Evolutionary conservation across 2,113 vertebrate species (phyloP), one percentile per base, ranked within the genome.

Genomic region (Phycodurus eques): DNA sequence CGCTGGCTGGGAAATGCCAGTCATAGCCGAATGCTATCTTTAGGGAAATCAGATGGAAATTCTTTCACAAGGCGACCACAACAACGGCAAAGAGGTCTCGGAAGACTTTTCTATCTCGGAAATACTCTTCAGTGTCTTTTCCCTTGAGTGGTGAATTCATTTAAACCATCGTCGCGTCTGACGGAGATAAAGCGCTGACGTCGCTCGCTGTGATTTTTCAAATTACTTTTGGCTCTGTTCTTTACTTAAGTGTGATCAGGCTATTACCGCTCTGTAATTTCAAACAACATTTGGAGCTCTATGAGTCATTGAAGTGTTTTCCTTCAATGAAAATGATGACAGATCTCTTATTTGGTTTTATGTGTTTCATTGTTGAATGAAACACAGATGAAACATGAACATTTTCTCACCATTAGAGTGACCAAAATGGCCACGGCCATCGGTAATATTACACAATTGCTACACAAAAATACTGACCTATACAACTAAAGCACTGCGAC

Each of bases 11-110:
- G 80, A 86, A 82, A 87, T 84, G 83, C 78, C 75, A 81, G 78
- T 87, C 78, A 84, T 80, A 78, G 77, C 83, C 44, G 51, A 42
- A 68, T 68, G 35, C 70, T 67, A 74, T 85, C 87, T 87, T 43
- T 73, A 71, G 88, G 90, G 88, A 91, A 90, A 90, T 91, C 90
- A 88, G 78, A 83, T 68, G 78, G 80, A 85, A 82, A 73, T 81
- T 82, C 82, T 81, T 82, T 80, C 71, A 77, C 75, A 75, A 75
- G 70, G 86, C 77, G 54, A 83, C 77, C 72, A 68, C 80, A 81
- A 87, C 87, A 83, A 81, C 76, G 67, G 64, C 70, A 72, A 80
- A 83, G 86, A 88, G 85, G 85, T 83, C 88, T 83, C 82, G 4
- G 71, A 72, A 80, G 86, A 88, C 67, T 86, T 82, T 85, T 76